Evolutionary conservation across 2,797 vertebrate genomes (phyloP).

Genomic region (Adelosebastes latens): DNA sequence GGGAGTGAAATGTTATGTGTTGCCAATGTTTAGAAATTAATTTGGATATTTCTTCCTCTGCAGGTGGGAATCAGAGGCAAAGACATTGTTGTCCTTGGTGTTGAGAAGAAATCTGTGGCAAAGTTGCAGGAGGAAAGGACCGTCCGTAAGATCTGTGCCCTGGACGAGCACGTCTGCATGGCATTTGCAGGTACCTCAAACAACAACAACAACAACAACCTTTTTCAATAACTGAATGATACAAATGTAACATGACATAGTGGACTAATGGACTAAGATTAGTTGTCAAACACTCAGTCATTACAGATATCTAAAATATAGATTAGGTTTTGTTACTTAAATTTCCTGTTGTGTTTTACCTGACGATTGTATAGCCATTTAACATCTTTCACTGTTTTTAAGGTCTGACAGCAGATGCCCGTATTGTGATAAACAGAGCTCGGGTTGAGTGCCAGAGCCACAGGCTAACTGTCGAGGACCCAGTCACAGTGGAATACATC

Average conservation of each 20-base stretch:
- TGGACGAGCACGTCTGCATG: slow-evolving; percentile 89
- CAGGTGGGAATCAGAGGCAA: slow-evolving; percentile 89
- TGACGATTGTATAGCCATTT: background rate
- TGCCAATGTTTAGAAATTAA: background rate
- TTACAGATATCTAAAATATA: background rate
- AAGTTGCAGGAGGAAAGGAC: slow-evolving; percentile 89
- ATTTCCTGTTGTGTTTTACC: background rate
- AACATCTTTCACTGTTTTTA: slow-evolving; percentile 25
- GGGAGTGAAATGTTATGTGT: background rate
- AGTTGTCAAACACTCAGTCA: background rate
- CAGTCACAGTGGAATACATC: slow-evolving; percentile 92
- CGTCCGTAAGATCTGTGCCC: slow-evolving; percentile 86
- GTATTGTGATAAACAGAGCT: slow-evolving; percentile 91
- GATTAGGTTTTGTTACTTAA: background rate
- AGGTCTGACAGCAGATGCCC: slow-evolving; percentile 91
- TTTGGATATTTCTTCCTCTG: background rate
- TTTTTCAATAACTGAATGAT: background rate
- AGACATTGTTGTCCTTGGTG: slow-evolving; percentile 87
- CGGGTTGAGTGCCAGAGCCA: slow-evolving; percentile 92
- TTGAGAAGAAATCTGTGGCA: slow-evolving; percentile 88
- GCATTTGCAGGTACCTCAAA: slow-evolving; percentile 84
- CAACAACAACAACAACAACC: background rate
- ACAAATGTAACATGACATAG: background rate
- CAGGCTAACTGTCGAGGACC: slow-evolving; percentile 91
- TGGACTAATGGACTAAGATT: background rate